These are phyloP conservation scores for Aelia acuminata DNA, from an alignment of 2,888 invertebrate species.

Conservation along the genomic window DNA sequence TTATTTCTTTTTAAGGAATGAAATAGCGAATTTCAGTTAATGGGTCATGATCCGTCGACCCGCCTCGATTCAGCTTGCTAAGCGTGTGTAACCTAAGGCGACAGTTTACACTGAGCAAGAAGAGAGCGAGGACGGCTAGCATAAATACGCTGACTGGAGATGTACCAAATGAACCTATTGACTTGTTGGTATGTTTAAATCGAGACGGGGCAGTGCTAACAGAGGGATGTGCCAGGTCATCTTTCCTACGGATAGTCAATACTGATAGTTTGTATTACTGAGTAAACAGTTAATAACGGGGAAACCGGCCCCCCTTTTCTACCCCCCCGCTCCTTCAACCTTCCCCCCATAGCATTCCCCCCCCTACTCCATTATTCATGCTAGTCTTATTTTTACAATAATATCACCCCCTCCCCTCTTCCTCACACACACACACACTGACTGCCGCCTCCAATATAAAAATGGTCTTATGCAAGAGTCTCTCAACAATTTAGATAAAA, in stretches of 20 bases:
- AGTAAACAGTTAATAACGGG: conserved; percentile 47
- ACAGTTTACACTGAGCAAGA: not conserved
- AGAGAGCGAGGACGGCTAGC: not conserved
- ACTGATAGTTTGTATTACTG: conserved; percentile 55
- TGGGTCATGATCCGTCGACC: not conserved
- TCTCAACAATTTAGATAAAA: conserved; percentile 52
- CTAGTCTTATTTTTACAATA: conserved; percentile 53
- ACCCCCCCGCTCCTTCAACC: not conserved
- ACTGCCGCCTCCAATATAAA: conserved; percentile 35
- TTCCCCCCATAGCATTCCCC: too few species aligned
- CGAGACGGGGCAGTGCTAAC: conserved; percentile 3
- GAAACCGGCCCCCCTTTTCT: not conserved
- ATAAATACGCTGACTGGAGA: conserved; percentile 24
- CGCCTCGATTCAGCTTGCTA: not conserved
- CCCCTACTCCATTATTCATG: conserved; percentile 54
- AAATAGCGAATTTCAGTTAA: not conserved
- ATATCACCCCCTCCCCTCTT: not conserved
- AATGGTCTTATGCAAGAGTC: conserved; percentile 30
- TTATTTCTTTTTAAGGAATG: not conserved
- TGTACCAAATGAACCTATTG: conserved; percentile 15
- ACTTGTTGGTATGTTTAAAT: conserved; percentile 40
- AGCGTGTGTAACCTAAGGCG: not conserved
- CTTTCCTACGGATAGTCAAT: conserved; percentile 46
- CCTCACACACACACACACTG: too few species aligned
- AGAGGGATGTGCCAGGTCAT: conserved; percentile 42